Percentiles rank a stretch among this genome's conserved stretches.
Evolutionary conservation across 2,797 vertebrate species (phyloP).

Genomic region (Allobates femoralis): DNA sequence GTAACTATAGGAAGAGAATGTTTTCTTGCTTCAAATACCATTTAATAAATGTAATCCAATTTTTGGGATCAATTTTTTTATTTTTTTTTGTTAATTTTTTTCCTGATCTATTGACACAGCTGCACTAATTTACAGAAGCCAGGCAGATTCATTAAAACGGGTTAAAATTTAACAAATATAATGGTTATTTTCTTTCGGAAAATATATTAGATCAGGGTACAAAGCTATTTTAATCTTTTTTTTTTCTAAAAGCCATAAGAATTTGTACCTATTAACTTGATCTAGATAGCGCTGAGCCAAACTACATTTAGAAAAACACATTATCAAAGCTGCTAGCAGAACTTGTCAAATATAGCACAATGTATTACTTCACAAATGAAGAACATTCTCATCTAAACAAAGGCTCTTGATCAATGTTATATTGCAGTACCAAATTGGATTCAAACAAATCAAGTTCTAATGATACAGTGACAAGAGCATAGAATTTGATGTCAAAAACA

Average conservation of each 20-base stretch:
- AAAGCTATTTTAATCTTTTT: background rate
- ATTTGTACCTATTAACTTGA: conserved; percentile 15
- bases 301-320: conserved; percentile 28
- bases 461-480: conserved; percentile 30
- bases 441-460: conserved; percentile 33
- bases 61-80: too few species aligned
- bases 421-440: conserved; percentile 17
- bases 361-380: conserved; percentile 30
- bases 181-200: background rate
- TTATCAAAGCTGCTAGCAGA: conserved; percentile 24
- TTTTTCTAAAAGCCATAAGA: background rate
- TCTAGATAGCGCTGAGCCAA: conserved; percentile 22
- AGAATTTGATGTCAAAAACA: conserved; percentile 27
- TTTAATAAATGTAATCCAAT: too few species aligned
- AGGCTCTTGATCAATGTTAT: conserved; percentile 27
- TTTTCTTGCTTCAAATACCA: too few species aligned
- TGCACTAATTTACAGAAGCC: background rate
- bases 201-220: background rate
- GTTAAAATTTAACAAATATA: background rate
- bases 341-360: conserved; percentile 22
- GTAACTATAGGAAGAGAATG: too few species aligned
- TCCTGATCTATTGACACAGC: background rate
- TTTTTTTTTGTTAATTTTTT: background rate
- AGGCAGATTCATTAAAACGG: background rate
- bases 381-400: conserved; percentile 32